Evolutionary conservation across 2,113 vertebrate genomes (phyloP).

Genomic region (Columba livia): DNA sequence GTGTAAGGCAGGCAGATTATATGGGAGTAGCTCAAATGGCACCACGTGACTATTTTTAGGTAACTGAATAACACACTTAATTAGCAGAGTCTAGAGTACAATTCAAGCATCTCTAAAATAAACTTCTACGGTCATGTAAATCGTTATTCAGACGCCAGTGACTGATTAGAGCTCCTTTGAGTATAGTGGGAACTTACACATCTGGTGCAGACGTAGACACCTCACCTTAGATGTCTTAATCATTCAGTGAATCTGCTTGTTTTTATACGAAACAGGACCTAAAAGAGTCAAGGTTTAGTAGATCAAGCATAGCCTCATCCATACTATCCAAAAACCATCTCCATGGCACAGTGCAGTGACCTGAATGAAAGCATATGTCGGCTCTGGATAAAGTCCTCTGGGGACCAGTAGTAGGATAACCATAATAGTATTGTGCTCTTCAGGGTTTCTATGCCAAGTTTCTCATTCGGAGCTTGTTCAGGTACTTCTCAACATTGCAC

Average conservation of each 20-base stretch:
- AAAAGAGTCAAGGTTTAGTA: not conserved
- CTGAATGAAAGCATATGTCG: not conserved
- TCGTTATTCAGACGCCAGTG: not conserved
- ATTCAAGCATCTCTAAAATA: not conserved
- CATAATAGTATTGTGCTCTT: not conserved
- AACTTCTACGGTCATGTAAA: not conserved
- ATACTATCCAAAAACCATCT: not conserved
- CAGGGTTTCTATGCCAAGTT: not conserved
- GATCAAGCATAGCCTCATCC: not conserved
- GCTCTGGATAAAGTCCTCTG: not conserved
- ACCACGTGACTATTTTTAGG: not conserved
- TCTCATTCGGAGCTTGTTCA: constrained; percentile 1
- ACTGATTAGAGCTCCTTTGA: not conserved
- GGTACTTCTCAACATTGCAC: not conserved
- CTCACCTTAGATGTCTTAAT: not conserved
- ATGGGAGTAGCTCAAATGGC: not conserved
- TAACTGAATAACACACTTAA: not conserved
- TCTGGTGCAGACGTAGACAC: not conserved
- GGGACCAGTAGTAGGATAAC: not conserved
- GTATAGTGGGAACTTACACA: not conserved
- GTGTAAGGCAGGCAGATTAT: not conserved
- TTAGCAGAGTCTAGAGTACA: not conserved
- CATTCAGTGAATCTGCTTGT: not conserved
- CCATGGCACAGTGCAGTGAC: not conserved
- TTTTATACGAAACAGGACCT: not conserved